phyloP scores from a whole-genome alignment of 1,140 invertebrate species.

The Wasmannia auropunctata region DNA sequence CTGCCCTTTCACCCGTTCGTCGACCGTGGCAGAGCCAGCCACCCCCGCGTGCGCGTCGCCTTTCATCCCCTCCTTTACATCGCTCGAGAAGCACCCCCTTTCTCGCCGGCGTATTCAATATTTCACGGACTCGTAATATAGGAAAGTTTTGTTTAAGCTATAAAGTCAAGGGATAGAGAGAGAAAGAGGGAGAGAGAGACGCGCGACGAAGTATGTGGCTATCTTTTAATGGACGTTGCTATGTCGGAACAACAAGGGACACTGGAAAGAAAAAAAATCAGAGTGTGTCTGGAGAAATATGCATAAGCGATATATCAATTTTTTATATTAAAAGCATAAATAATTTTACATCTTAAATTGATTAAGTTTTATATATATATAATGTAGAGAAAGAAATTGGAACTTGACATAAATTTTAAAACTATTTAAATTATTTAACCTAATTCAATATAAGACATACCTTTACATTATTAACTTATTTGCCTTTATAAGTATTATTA shows the following conservation, averaged over 20 bases:
- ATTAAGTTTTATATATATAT: not conserved
- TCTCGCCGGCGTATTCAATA: constrained; percentile 81
- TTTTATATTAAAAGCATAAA: not conserved
- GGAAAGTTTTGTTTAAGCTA: constrained; percentile 85
- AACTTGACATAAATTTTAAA: not conserved
- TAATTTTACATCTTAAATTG: not conserved
- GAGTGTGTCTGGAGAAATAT: not conserved
- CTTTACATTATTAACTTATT: not conserved
- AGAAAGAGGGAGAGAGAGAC: too few species aligned
- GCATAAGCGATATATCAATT: not conserved
- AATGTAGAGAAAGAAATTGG: not conserved
- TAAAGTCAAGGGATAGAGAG: constrained; percentile 77
- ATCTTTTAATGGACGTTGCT: constrained; percentile 76
- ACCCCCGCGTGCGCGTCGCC: constrained; percentile 35
- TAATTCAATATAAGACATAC: not conserved
- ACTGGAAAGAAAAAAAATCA: constrained; percentile 30
- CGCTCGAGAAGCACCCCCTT: constrained; percentile 66
- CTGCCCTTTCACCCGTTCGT: constrained; percentile 51
- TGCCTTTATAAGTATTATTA: not conserved
- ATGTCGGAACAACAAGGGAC: not conserved
- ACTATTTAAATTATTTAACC: not conserved
- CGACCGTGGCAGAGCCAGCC: constrained; percentile 19
- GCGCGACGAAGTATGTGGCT: constrained; percentile 63
- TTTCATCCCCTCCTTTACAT: constrained; percentile 43
- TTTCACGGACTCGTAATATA: constrained; percentile 84